A percentile compares a stretch with the other conserved stretches of the same genome.
phyloP scores from a whole-genome alignment of 37 sponge, comb jelly and placozoan genomes.

The Oopsacas minuta region DNA sequence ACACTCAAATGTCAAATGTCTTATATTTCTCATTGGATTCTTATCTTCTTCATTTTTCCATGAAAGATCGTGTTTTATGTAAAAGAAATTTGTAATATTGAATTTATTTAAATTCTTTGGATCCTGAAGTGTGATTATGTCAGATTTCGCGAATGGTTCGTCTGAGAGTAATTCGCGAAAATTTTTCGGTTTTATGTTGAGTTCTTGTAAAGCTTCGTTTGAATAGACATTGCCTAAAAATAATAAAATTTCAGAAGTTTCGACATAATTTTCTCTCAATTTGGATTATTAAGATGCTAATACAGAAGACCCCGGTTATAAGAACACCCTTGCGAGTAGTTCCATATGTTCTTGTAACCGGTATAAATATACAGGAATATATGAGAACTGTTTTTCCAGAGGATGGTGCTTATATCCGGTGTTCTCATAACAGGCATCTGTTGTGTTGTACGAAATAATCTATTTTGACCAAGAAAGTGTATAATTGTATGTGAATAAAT shows the following conservation, averaged over 20 bases:
- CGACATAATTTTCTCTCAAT: too few species aligned
- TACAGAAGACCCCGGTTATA: too few species aligned
- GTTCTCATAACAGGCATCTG: too few species aligned
- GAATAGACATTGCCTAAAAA: slow-evolving; percentile 1
- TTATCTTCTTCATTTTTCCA: slow-evolving; percentile 54
- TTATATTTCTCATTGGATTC: background rate
- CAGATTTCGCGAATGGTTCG: slow-evolving; percentile 63
- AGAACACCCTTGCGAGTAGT: too few species aligned
- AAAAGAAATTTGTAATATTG: slow-evolving; percentile 68
- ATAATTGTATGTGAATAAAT: too few species aligned
- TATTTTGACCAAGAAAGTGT: too few species aligned
- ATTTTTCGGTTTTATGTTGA: slow-evolving; percentile 74
- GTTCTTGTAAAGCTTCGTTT: slow-evolving; percentile 57
- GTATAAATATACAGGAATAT: too few species aligned
- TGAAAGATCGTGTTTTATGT: slow-evolving; percentile 67
- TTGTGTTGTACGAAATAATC: too few species aligned
- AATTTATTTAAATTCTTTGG: slow-evolving; percentile 73
- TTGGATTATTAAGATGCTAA: too few species aligned
- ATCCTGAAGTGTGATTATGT: slow-evolving; percentile 78
- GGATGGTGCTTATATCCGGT: too few species aligned
- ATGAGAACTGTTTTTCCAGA: too few species aligned
- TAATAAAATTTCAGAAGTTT: background rate
- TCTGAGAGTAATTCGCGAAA: slow-evolving; percentile 73
- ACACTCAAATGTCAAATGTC: background rate
- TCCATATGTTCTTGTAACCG: too few species aligned